phyloP scores from a whole-genome alignment of 2,113 vertebrate genomes.

The Salminus brasiliensis region DNA sequence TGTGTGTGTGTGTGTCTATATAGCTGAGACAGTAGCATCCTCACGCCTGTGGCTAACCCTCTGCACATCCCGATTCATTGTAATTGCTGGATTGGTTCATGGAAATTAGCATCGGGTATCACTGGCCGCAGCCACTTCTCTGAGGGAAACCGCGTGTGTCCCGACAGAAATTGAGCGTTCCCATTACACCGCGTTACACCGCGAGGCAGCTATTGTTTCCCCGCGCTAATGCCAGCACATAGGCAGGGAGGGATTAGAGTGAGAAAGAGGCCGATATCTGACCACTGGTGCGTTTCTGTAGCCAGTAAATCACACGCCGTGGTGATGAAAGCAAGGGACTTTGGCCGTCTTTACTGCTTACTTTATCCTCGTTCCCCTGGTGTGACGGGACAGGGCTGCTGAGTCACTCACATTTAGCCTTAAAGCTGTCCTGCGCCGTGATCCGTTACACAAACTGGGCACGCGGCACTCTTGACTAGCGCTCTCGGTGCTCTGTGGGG shows the following conservation, averaged over 20 bases:
- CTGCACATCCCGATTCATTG: background rate
- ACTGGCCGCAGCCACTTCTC: background rate
- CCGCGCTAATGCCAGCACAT: too few species aligned
- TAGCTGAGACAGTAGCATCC: background rate
- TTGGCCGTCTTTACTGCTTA: background rate
- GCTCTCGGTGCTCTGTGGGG: too few species aligned
- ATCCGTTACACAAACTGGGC: background rate
- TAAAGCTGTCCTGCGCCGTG: background rate
- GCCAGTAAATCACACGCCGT: background rate
- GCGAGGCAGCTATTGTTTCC: background rate
- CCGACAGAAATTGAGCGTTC: background rate
- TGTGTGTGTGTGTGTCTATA: too few species aligned
- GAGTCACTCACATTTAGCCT: background rate
- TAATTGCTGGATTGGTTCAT: background rate
- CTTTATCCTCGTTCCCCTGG: background rate
- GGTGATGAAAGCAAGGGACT: background rate
- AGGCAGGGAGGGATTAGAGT: background rate
- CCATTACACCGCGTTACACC: background rate
- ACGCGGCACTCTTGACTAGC: too few species aligned
- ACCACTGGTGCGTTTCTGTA: background rate
- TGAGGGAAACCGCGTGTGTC: background rate
- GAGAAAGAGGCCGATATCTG: background rate
- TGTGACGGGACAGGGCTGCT: background rate
- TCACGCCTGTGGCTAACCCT: background rate
- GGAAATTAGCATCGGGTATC: background rate